phyloP scores from a whole-genome alignment of 1,140 invertebrate species.

The Sitophilus oryzae region DNA sequence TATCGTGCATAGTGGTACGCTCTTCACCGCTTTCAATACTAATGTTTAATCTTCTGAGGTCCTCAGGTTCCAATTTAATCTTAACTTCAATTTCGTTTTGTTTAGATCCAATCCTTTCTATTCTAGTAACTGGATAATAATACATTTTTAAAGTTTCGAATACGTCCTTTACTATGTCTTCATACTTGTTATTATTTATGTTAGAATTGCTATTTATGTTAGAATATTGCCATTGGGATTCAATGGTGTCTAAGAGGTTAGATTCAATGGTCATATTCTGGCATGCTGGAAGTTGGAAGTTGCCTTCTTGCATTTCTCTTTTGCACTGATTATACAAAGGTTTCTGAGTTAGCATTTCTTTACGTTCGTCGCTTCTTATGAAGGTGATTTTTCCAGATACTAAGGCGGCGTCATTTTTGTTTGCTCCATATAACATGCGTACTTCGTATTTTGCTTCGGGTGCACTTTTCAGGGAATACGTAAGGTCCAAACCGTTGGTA shows the following conservation, averaged over 20 bases:
- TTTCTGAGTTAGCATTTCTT: slow-evolving; percentile 43
- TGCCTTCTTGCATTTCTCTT: slow-evolving; percentile 48
- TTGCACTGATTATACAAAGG: slow-evolving; percentile 45
- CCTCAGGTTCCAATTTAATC: slow-evolving; percentile 46
- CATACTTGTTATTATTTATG: no score
- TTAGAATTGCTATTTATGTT: slow-evolving; percentile 35
- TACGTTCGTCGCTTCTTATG: slow-evolving; percentile 48
- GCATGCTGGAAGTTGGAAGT: slow-evolving; percentile 51
- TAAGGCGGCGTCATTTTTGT: slow-evolving; percentile 31
- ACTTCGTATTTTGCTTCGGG: slow-evolving; percentile 45
- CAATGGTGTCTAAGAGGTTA: slow-evolving; percentile 47
- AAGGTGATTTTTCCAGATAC: slow-evolving; percentile 45
- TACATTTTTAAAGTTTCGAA: slow-evolving; percentile 10
- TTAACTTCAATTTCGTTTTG: slow-evolving; percentile 15
- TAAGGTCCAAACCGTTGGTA: slow-evolving; percentile 47
- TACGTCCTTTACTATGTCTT: slow-evolving; percentile 4
- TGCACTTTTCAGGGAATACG: slow-evolving; percentile 48
- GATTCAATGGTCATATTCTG: slow-evolving; percentile 47
- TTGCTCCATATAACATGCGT: slow-evolving; percentile 47
- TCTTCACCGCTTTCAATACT: slow-evolving; percentile 44
- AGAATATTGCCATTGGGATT: slow-evolving; percentile 46
- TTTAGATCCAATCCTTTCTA: neutral
- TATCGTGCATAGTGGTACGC: slow-evolving; percentile 41
- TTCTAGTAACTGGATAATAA: slow-evolving; percentile 14
- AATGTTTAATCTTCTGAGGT: slow-evolving; percentile 45